Conservation (phyloP, 2,888 invertebrate genomes). For the Leptogaster cylindrica region DNA sequence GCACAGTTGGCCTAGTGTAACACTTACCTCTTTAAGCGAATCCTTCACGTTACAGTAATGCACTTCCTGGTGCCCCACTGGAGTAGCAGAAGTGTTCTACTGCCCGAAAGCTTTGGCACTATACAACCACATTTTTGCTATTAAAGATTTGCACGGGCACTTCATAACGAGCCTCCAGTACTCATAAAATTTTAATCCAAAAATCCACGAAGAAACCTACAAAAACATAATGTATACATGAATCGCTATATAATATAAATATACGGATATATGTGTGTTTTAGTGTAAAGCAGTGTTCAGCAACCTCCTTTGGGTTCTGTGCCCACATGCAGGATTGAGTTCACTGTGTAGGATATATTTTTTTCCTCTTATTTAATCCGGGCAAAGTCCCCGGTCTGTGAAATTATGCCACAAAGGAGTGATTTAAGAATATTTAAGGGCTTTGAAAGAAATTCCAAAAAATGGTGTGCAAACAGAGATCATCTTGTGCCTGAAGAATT, state of each 20-base stretch:
- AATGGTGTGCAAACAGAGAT: slow-evolving; percentile 17
- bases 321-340: background rate
- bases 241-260: too few species aligned
- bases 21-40: slow-evolving; percentile 37
- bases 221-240: slow-evolving; percentile 5
- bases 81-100: slow-evolving; percentile 33
- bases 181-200: slow-evolving; percentile 36
- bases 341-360: background rate
- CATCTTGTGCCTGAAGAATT: background rate
- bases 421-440: background rate
- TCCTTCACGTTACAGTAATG: slow-evolving; percentile 29
- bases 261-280: background rate
- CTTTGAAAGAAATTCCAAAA: background rate
- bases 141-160: slow-evolving; percentile 33
- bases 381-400: background rate
- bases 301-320: background rate
- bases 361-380: background rate
- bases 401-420: slow-evolving; percentile 5
- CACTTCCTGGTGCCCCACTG: slow-evolving; percentile 32
- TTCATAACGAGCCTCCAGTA: slow-evolving; percentile 38
- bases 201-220: slow-evolving; percentile 20
- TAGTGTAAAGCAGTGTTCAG: background rate
- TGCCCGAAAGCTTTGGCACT: slow-evolving; percentile 33
- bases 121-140: slow-evolving; percentile 31
- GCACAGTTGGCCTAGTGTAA: slow-evolving; percentile 19